These are phyloP conservation scores for Heliconius sara DNA, from an alignment of 2,888 invertebrate genomes.

Conservation along the genomic window DNA sequence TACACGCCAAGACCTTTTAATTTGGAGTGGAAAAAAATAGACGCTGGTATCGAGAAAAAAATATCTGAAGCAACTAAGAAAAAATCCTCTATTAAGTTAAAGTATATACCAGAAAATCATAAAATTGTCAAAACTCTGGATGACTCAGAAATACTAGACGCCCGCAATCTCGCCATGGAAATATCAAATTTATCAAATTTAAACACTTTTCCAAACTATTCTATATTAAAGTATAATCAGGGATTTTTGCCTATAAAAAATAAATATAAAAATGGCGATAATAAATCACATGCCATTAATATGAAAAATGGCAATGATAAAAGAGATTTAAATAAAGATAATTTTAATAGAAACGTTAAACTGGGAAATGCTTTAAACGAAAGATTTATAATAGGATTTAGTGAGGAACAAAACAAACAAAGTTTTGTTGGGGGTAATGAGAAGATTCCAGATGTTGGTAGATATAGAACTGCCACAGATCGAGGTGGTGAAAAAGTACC, in stretches of 20 bases:
- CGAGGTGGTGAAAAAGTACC: conserved; percentile 55
- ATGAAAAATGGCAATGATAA: conserved; percentile 45
- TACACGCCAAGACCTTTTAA: conserved; percentile 66
- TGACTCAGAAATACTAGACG: conserved; percentile 58
- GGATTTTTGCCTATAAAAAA: conserved; percentile 62
- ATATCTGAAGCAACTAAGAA: conserved; percentile 56
- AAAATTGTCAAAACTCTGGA: conserved; percentile 55
- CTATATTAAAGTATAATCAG: conserved; percentile 70
- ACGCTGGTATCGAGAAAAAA: conserved; percentile 52
- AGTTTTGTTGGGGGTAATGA: conserved; percentile 73
- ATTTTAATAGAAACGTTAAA: conserved; percentile 71
- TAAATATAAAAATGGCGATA: conserved; percentile 44
- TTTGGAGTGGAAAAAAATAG: conserved; percentile 52
- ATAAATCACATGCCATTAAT: conserved; percentile 41
- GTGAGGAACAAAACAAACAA: conserved; percentile 61
- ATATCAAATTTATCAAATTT: conserved; percentile 64
- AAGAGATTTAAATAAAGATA: conserved; percentile 47
- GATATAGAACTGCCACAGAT: conserved; percentile 67
- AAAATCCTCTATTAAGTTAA: conserved; percentile 61
- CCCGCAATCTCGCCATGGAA: conserved; percentile 60
- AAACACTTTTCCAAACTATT: conserved; percentile 57
- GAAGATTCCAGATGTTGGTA: conserved; percentile 69
- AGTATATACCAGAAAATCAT: conserved; percentile 61
- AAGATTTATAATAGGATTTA: conserved; percentile 60
- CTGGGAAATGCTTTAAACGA: conserved; percentile 76